Base-by-base conservation (phyloP, 2,113 vertebrate species). In the human (Homo sapiens) region DNA sequence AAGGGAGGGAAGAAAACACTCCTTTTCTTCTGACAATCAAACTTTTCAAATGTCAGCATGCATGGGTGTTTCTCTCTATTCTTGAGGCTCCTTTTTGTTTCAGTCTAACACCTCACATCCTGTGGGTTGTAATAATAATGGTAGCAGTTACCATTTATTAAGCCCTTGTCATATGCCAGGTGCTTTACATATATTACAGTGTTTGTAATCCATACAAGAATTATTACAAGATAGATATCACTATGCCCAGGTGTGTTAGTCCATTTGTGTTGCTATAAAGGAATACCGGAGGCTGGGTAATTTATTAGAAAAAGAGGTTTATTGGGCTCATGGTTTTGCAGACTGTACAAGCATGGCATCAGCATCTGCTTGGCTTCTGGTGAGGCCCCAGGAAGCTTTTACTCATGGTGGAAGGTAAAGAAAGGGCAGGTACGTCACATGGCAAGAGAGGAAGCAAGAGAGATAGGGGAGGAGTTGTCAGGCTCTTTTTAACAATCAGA, bases 31-130 rank as follows among this genome's bases (percentile, higher is more conserved):
- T 82, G 30, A 43, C 22, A 76, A 76, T 94, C 87, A 85, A 88
- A 64, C 59, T 57, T 86, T 92, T 96, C 79, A 79, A 30, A 83
- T 78, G 81, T 73, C 72, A 98, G 87, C 66, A 40, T 68, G 68
- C 55, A 8, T 72, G 38, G n/a, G 2, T 85, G 16, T 97, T 72
- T 94, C 50, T 96, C 8, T 84, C 22, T 38, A 64, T 72, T 80
- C 17, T 12, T 78, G 27, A 72, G 55, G 8, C 61, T 96, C 35
- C n/a, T 89, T 88, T 93, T 68, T 81, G 10, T 70, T 87, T 91
- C 11, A 48, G 13, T 75, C 32, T 30, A 73, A 86, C 32, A 52
- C 16, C 2, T 96, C 30, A 40, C 25, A 89, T 80, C 72, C 27
- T 4, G 11, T 57, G 55, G 8, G 2, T 84, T 94, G 11, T 79